Percentiles rank a stretch among this genome's conserved stretches.
Evolutionary conservation across 2,113 vertebrate species (phyloP).

Genomic region (Pachypanchax playfairii): DNA sequence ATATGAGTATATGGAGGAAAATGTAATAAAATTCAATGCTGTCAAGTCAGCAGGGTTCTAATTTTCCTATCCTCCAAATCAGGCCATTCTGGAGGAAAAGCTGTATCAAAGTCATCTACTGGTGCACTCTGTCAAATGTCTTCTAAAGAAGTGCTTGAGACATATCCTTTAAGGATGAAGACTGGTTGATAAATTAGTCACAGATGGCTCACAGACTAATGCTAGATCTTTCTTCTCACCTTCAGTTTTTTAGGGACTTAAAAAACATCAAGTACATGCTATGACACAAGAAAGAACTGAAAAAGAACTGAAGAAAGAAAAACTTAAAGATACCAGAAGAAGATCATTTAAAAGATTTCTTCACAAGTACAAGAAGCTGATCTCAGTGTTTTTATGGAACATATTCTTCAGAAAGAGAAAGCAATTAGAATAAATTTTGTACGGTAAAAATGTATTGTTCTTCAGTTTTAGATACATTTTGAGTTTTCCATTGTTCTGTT

Average conservation of each 20-base stretch:
- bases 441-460: not conserved
- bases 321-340: not conserved
- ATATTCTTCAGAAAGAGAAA: not conserved
- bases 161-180: not conserved
- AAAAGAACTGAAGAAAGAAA: not conserved
- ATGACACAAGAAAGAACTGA: not conserved
- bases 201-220: not conserved
- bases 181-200: slow-evolving; percentile 8
- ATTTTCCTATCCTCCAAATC: not conserved
- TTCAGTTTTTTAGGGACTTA: not conserved
- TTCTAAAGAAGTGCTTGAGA: slow-evolving; percentile 7
- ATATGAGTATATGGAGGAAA: not conserved
- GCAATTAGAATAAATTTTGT: not conserved
- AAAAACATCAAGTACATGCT: not conserved
- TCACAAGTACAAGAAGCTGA: not conserved
- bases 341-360: not conserved
- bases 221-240: slow-evolving; percentile 3
- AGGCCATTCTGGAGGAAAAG: not conserved
- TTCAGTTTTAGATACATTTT: not conserved
- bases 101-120: slow-evolving; percentile 6
- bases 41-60: slow-evolving; percentile 5
- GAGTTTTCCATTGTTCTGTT: not conserved
- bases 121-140: slow-evolving; percentile 14
- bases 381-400: not conserved
- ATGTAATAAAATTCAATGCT: not conserved